Percentiles rank a stretch among this genome's conserved stretches.
These are phyloP conservation scores for Caenorhabditis latens DNA, from an alignment of 1,140 invertebrate genomes.

Conservation along the genomic window DNA sequence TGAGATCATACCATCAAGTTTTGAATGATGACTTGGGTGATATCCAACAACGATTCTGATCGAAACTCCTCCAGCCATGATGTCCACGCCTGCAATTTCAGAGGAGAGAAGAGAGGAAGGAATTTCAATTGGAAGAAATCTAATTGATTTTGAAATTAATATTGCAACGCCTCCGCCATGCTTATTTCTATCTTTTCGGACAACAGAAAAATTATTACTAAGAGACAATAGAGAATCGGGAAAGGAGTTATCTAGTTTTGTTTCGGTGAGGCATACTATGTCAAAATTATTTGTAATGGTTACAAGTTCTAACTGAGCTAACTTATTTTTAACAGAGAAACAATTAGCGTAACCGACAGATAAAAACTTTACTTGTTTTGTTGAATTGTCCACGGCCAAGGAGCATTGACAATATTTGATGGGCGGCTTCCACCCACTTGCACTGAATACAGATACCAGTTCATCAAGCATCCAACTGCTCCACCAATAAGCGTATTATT, in stretches of 20 bases:
- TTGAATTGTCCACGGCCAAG: not conserved
- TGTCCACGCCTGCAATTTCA: not conserved
- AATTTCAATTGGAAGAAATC: slow-evolving; percentile 12
- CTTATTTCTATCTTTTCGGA: not conserved
- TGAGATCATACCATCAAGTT: not conserved
- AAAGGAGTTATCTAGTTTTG: not conserved
- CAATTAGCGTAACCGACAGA: not conserved
- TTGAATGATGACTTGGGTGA: not conserved
- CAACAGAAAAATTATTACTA: not conserved
- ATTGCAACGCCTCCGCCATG: not conserved
- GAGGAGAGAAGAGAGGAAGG: not conserved
- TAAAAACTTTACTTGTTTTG: not conserved
- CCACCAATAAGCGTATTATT: too few relatives aligned
- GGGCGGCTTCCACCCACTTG: too few relatives aligned
- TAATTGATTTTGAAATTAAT: not conserved
- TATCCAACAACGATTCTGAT: not conserved
- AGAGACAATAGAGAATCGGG: not conserved
- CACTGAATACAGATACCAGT: too few relatives aligned
- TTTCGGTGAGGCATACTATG: not conserved
- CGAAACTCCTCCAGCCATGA: not conserved
- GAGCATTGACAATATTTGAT: not conserved
- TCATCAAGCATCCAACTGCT: too few relatives aligned
- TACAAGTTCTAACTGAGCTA: not conserved
- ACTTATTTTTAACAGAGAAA: not conserved
- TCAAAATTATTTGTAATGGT: not conserved